phyloP scores from a whole-genome alignment of 2,797 vertebrate genomes.

The Eurystomus glaucurus region DNA sequence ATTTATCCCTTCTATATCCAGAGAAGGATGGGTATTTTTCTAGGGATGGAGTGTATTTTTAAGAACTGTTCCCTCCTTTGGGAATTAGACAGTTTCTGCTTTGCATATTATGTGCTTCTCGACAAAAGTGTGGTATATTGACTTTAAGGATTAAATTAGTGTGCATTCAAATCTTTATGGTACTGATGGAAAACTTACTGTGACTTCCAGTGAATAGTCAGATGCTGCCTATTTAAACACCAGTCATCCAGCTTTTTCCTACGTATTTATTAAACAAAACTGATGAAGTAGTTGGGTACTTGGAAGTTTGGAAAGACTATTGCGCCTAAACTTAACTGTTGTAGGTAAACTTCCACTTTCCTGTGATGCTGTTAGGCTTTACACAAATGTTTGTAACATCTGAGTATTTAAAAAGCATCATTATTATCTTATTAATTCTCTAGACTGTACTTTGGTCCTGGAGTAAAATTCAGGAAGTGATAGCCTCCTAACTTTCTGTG shows the following conservation, averaged over 20 bases:
- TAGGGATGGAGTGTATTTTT: slow-evolving; percentile 66
- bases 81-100: slow-evolving; percentile 65
- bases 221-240: slow-evolving; percentile 70
- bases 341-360: slow-evolving; percentile 53
- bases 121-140: slow-evolving; percentile 68
- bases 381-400: slow-evolving; percentile 38
- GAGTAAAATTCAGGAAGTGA: slow-evolving; percentile 27
- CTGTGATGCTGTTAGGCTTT: slow-evolving; percentile 58
- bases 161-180: slow-evolving; percentile 68
- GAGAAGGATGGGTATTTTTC: slow-evolving; percentile 55
- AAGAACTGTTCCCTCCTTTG: slow-evolving; percentile 59
- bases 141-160: slow-evolving; percentile 56
- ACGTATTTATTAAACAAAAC: slow-evolving; percentile 63
- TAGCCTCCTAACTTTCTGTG: not conserved
- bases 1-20: slow-evolving; percentile 41
- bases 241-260: slow-evolving; percentile 50
- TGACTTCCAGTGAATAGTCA: slow-evolving; percentile 65
- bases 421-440: not conserved
- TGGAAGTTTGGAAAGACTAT: slow-evolving; percentile 41
- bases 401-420: slow-evolving; percentile 42
- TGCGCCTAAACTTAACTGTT: slow-evolving; percentile 52
- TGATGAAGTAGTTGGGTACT: slow-evolving; percentile 53
- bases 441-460: slow-evolving; percentile 47
- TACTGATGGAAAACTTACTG: slow-evolving; percentile 73
- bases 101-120: slow-evolving; percentile 68